These are phyloP conservation scores for Periophthalmus modestus DNA, from an alignment of 2,113 vertebrate species.

Conservation along the genomic window DNA sequence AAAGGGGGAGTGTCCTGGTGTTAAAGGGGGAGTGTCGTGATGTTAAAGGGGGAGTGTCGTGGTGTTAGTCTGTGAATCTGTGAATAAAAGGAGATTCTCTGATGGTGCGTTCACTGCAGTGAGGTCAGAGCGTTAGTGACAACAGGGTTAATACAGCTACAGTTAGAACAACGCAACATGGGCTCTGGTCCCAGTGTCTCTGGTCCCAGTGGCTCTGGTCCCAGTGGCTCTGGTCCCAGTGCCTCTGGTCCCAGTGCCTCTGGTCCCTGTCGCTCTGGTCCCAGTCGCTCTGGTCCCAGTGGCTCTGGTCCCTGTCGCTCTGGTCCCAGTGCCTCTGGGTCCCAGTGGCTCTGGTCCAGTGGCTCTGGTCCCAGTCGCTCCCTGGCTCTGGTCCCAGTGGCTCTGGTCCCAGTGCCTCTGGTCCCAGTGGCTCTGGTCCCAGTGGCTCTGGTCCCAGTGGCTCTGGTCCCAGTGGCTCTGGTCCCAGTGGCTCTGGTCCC, in stretches of 20 bases:
- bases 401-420: too few relatives aligned
- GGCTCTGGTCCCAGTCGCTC: neutral
- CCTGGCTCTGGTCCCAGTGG: neutral
- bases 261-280: neutral
- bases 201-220: too few relatives aligned
- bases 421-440: neutral
- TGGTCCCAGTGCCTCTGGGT: neutral
- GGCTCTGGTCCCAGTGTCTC: neutral
- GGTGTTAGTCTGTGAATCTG: too few relatives aligned
- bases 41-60: too few relatives aligned
- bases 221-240: neutral
- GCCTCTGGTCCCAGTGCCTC: neutral
- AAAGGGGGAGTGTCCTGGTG: too few relatives aligned
- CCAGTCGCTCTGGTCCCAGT: neutral
- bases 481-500: neutral
- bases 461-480: neutral
- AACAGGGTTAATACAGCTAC: slow-evolving; percentile 13
- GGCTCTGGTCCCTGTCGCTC: too few relatives aligned
- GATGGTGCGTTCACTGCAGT: neutral
- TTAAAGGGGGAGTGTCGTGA: too few relatives aligned
- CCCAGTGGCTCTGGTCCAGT: neutral
- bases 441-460: neutral
- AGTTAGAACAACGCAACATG: neutral
- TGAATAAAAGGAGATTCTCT: neutral
- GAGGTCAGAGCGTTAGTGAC: slow-evolving; percentile 32